phyloP scores from a whole-genome alignment of 2,113 vertebrate genomes.

The Saguinus imperator region DNA sequence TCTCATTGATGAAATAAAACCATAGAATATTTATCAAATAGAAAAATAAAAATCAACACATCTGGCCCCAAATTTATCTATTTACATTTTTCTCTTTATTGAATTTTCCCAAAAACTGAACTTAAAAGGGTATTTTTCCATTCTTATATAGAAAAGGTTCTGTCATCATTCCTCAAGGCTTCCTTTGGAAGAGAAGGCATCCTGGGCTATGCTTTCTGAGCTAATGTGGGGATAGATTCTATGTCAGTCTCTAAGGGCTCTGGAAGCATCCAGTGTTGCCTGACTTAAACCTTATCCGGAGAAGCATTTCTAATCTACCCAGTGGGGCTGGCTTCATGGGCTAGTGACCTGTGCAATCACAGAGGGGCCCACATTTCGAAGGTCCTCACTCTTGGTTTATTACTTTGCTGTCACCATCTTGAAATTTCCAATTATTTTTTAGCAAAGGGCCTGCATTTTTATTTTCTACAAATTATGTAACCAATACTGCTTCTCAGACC shows the following conservation, averaged over 20 bases:
- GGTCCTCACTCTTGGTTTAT: neutral
- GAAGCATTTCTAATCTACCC: neutral
- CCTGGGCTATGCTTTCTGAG: neutral
- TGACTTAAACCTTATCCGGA: neutral
- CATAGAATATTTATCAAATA: neutral
- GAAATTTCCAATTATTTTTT: slow-evolving; percentile 26
- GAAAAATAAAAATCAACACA: neutral
- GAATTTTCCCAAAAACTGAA: neutral
- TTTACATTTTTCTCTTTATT: neutral
- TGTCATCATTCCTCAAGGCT: neutral
- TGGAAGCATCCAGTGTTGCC: neutral
- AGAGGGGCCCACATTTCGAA: neutral
- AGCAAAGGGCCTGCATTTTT: neutral
- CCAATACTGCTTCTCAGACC: neutral
- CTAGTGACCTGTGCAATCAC: neutral
- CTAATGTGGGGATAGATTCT: neutral
- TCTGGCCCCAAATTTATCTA: neutral
- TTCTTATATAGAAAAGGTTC: neutral
- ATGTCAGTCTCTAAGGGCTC: neutral
- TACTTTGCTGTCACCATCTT: neutral
- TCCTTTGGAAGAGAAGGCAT: neutral
- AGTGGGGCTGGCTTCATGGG: neutral
- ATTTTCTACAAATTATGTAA: neutral
- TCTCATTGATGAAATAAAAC: neutral
- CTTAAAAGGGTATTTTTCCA: neutral